Base-by-base conservation (phyloP, 1,140 invertebrate species). In the Drosophila nigromelanica region DNA sequence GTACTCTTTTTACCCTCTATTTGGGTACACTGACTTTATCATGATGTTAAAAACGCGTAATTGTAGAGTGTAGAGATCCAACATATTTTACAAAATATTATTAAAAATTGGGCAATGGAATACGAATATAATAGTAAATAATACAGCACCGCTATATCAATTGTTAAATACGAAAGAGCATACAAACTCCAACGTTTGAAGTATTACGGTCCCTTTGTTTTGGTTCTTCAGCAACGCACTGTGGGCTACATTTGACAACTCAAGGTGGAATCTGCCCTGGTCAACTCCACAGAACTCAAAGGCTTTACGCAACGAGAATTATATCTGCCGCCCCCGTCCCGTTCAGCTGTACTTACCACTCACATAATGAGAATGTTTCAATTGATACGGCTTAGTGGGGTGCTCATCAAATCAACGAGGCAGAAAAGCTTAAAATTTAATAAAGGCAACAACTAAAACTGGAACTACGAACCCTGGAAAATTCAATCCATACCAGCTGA, bases 341-440 rank as follows among this genome's bases (percentile, higher is more conserved):
- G 27, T n/a, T 15, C 37, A 43, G 54, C 54, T 27, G 12, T 15
- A n/a, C 37, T 39, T 39, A n/a, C 37, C 37, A 12, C 24, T 37
- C 30, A 3, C 14, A 43, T 43, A 58, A 55, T 40, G 54, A 51
- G 61, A 73, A 62, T 75, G 80, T 86, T 78, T 74, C 77, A 82
- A 90, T 90, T 90, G 79, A 78, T 83, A 72, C 67, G 77, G 66
- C 73, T 90, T 78, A 76, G 60, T 35, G 47, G 51, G 51, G 52
- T 76, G 62, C 76, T 90, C 87, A 80, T 75, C 66, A 76, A 89
- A 70, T 66, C 80, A 54, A 58, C 73, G 82, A 87, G 55, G 82
- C 79, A 70, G 76, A 90, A 87, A 81, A 83, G 87, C 82, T 90
- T 90, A 73, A 83, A 81, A 80, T 87, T 90, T 87, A 90, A 90